phyloP scores from a whole-genome alignment of 2,888 invertebrate genomes.

The Temnothorax rugatulus region DNA sequence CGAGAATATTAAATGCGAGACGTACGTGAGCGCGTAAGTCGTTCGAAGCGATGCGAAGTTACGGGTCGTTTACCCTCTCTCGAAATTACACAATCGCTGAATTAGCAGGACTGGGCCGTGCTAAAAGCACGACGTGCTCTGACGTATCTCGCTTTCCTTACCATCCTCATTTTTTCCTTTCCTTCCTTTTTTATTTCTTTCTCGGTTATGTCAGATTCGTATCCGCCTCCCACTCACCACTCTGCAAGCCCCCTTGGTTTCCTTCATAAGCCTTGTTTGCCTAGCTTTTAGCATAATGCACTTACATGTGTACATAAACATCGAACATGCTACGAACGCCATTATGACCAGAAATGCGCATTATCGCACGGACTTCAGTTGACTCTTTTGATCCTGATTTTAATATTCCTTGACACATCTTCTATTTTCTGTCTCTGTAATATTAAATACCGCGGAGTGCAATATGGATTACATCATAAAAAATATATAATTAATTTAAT shows the following conservation, averaged over 20 bases:
- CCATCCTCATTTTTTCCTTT: conserved; percentile 4
- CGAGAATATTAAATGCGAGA: conserved; percentile 33
- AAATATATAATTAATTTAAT: conserved; percentile 9
- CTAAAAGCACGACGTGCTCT: conserved; percentile 41
- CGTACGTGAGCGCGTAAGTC: conserved; percentile 7
- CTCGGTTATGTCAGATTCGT: conserved; percentile 46
- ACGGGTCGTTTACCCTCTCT: conserved; percentile 52
- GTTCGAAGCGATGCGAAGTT: conserved; percentile 38
- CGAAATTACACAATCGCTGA: conserved; percentile 54
- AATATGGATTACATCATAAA: neutral
- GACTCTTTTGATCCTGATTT: neutral
- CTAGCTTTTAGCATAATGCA: conserved; percentile 72
- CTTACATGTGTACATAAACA: conserved; percentile 45
- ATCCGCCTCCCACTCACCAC: conserved; percentile 37
- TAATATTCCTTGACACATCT: neutral
- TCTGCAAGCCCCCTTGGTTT: conserved; percentile 30
- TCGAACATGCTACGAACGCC: conserved; percentile 20
- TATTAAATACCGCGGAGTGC: neutral
- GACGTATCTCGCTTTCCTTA: conserved; percentile 10
- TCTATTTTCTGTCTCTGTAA: neutral
- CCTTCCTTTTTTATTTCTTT: conserved; percentile 23
- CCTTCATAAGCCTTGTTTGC: conserved; percentile 61
- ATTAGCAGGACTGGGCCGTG: conserved; percentile 34
- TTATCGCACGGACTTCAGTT: neutral
- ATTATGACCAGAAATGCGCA: conserved; percentile 16